phyloP scores from a whole-genome alignment of 2,888 invertebrate species.

The Ypsolopha sequella region DNA sequence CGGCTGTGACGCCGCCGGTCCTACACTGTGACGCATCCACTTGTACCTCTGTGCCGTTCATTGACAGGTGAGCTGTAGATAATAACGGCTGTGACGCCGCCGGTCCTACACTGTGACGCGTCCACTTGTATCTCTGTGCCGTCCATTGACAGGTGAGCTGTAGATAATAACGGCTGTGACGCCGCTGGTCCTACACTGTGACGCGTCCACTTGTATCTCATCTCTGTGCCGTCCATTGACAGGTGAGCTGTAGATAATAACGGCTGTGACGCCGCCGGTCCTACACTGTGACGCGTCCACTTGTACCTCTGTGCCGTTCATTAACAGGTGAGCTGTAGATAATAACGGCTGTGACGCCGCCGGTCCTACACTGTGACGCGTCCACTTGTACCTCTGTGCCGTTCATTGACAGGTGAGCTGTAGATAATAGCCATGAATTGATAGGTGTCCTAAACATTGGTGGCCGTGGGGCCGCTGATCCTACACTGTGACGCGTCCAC shows the following conservation, averaged over 20 bases:
- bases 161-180: not conserved
- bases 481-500: conserved; percentile 58
- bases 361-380: conserved; percentile 55
- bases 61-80: conserved; percentile 38
- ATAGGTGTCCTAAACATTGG: too few relatives aligned
- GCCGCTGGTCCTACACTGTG: conserved; percentile 2
- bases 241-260: conserved; percentile 25
- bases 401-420: conserved; percentile 47
- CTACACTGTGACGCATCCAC: conserved; percentile 58
- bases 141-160: conserved; percentile 41
- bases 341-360: conserved; percentile 47
- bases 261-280: conserved; percentile 57
- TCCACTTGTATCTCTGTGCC: not conserved
- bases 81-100: conserved; percentile 3
- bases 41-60: conserved; percentile 57
- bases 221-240: conserved; percentile 4
- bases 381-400: conserved; percentile 60
- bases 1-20: conserved; percentile 11
- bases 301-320: conserved; percentile 58
- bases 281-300: conserved; percentile 60
- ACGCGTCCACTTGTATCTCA: conserved; percentile 5
- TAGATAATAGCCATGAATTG: too few relatives aligned
- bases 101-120: conserved; percentile 4
- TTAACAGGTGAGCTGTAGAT: conserved; percentile 39
- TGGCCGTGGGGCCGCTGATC: conserved; percentile 57